These are phyloP conservation scores for Remorina albescens DNA, from an alignment of 2,797 vertebrate genomes.

Conservation along the genomic window DNA sequence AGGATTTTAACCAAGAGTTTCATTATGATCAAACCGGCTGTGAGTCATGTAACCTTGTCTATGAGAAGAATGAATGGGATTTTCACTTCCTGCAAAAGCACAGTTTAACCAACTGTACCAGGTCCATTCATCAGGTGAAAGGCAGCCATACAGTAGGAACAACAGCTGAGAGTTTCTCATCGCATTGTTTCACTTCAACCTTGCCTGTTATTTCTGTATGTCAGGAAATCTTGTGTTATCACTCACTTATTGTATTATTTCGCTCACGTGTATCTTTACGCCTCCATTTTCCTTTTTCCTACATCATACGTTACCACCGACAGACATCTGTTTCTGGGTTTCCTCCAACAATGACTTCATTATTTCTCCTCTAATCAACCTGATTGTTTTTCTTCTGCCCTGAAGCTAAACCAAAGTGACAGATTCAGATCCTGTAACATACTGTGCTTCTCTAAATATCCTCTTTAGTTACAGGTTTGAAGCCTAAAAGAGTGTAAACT, in stretches of 20 bases:
- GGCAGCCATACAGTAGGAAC: neutral
- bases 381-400: conserved; percentile 35
- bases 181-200: neutral
- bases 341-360: conserved; percentile 27
- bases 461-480: conserved; percentile 32
- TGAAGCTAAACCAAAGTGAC: conserved; percentile 25
- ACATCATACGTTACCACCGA: neutral
- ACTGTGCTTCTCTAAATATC: conserved; percentile 29
- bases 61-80: neutral
- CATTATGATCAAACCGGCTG: neutral
- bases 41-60: neutral
- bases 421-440: conserved; percentile 27
- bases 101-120: neutral
- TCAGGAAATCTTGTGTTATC: neutral
- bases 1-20: neutral
- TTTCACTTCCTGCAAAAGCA: neutral
- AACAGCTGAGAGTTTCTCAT: neutral
- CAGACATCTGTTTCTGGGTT: conserved; percentile 29
- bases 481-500: conserved; percentile 10
- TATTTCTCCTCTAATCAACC: conserved; percentile 34
- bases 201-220: neutral
- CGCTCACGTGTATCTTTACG: neutral
- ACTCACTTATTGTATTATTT: neutral
- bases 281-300: neutral
- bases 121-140: neutral